Conservation (phyloP, 2,113 vertebrate species). For the Mesoclemmys tuberculata region DNA sequence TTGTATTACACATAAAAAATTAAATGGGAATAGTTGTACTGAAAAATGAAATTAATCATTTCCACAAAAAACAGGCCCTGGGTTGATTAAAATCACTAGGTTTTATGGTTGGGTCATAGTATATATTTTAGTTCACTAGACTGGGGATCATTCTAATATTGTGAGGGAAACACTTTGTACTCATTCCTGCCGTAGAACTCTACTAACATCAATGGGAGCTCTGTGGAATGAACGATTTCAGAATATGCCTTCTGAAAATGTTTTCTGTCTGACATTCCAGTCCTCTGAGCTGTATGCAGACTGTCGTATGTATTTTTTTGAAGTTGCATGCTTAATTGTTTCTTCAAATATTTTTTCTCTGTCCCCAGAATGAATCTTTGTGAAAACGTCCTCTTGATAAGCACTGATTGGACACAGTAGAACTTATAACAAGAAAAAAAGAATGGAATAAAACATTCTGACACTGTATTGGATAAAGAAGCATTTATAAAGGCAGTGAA, state of each 20-base stretch:
- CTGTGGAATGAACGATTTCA: accelerated
- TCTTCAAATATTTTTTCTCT: not conserved
- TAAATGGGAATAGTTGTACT: not conserved
- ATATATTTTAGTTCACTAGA: not conserved
- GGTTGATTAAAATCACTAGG: not conserved
- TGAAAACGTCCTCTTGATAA: slow-evolving; percentile 13
- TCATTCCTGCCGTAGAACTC: not conserved
- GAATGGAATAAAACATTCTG: not conserved
- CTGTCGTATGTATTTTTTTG: not conserved
- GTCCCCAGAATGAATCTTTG: not conserved
- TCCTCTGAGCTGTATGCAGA: not conserved
- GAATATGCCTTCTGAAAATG: not conserved
- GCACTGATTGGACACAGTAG: not conserved
- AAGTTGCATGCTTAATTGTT: not conserved
- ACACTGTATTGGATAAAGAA: slow-evolving; percentile 20
- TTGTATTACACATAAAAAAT: not conserved
- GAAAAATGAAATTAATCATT: not conserved
- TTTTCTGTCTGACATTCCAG: not conserved
- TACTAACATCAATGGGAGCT: not conserved
- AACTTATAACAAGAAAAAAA: not conserved
- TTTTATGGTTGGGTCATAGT: not conserved
- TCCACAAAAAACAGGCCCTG: not conserved
- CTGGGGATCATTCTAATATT: not conserved
- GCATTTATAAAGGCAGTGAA: not conserved
- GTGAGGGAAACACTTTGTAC: not conserved